Percentiles rank a stretch among this genome's conserved stretches.
Evolutionary conservation across 2,888 invertebrate species (phyloP).

Genomic region (Micropterix aruncella): DNA sequence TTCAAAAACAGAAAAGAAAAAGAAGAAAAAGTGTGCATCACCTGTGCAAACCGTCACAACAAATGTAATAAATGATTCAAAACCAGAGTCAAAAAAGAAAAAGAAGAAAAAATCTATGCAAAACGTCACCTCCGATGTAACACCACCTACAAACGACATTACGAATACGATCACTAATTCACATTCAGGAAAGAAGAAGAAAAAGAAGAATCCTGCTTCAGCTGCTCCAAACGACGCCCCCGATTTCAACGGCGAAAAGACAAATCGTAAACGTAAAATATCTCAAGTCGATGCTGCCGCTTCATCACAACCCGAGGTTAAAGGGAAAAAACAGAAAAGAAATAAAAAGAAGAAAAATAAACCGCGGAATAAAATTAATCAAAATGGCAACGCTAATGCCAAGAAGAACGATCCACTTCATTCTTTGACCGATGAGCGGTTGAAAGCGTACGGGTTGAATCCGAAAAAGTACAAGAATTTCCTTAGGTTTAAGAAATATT

Average conservation of each 20-base stretch:
- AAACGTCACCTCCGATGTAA: background rate
- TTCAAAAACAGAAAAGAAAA: constrained; percentile 10
- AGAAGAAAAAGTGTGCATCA: constrained; percentile 10
- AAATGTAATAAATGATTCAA: constrained; percentile 2
- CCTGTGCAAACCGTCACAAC: constrained; percentile 6
- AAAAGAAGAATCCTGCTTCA: constrained; percentile 3
- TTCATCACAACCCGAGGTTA: no score
- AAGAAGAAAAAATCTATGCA: no score
- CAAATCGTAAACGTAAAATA: constrained; percentile 8
- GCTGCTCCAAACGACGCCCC: constrained; percentile 9
- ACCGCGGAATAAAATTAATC: constrained; percentile 13
- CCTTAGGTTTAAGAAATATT: constrained; percentile 49
- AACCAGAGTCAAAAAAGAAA: background rate
- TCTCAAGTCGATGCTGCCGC: background rate
- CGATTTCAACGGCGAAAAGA: constrained; percentile 10
- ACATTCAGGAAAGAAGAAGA: no score
- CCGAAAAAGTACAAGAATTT: constrained; percentile 77
- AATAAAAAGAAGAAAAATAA: constrained; percentile 12
- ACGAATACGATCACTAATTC: no score
- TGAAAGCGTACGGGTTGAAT: constrained; percentile 85
- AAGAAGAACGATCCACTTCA: constrained; percentile 9
- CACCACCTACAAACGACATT: no score
- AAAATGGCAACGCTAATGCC: constrained; percentile 5
- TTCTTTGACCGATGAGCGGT: constrained; percentile 54
- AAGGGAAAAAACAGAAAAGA: constrained; percentile 10